Evolutionary conservation across 2,888 invertebrate genomes (phyloP), one percentile per base, ranked within the genome.

Genomic region (Tipula lateralis): DNA sequence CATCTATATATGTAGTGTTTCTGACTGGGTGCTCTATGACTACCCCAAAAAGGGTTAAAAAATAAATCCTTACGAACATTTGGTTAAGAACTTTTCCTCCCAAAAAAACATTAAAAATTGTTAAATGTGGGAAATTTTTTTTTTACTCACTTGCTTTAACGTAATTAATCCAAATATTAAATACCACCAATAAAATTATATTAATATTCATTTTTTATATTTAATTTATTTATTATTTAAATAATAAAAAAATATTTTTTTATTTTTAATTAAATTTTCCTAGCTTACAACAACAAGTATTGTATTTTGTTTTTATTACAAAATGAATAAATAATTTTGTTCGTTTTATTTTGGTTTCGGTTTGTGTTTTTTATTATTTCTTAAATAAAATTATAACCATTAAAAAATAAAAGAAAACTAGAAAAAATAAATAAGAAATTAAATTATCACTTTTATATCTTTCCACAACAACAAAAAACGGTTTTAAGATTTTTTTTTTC

Each of bases 81-180:
- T 6, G 39, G 9, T 50, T 19, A 16, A 39, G 24, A 66, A 24
- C 24, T 66, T 66, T 50, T 24, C 66, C 3, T 9, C 2, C 39
- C 0, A 19, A 4, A 50, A 19, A 16, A 50, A 50, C 16, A n/a
- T n/a, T n/a, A 19, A 50, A 50, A 19, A 50, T 50, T 16, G 6
- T 19, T 29, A 29, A 82, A 82, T 30, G 30, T 5, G 16, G 32
- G 32, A 30, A 30, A 30, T 16, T n/a, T n/a, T n/a, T n/a, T n/a
- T n/a, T n/a, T 7, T 82, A 82, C 82, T 82, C 82, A 82, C 82
- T 82, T 82, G 82, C 5, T 29, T 82, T 30, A 16, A 82, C 82
- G 32, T 16, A 82, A 82, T 82, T 82, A 82, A 82, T 30, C 82
- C 82, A 82, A 30, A 82, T 30, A 82, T 82, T 30, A 82, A 82